Conservation (phyloP, 2,888 invertebrate genomes). For the Drosophila quasianomalipes region DNA sequence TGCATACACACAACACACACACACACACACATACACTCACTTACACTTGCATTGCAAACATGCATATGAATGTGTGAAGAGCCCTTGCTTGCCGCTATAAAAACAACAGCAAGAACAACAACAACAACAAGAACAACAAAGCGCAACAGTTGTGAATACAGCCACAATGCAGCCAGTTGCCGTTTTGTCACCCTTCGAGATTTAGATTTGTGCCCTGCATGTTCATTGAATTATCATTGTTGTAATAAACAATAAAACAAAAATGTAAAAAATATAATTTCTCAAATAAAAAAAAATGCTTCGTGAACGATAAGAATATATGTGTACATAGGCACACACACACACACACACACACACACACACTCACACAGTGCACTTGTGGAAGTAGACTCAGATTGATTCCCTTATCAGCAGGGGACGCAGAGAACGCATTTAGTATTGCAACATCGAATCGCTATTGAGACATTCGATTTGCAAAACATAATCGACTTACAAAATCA, state of each 20-base stretch:
- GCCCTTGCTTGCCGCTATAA: conserved; percentile 58
- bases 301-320: conserved; percentile 37
- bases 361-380: conserved; percentile 1
- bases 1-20: conserved; percentile 33
- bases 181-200: conserved; percentile 37
- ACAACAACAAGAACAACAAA: conserved; percentile 22
- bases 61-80: conserved; percentile 31
- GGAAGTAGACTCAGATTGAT: neutral
- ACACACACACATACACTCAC: conserved; percentile 15
- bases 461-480: conserved; percentile 65
- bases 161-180: conserved; percentile 45
- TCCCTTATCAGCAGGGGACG: conserved; percentile 49
- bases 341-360: neutral
- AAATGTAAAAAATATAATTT: conserved; percentile 16
- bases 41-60: conserved; percentile 11
- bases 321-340: conserved; percentile 3
- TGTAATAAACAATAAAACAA: conserved; percentile 17
- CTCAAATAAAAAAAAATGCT: conserved; percentile 29
- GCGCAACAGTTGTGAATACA: conserved; percentile 71
- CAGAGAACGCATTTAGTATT: conserved; percentile 54
- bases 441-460: conserved; percentile 59
- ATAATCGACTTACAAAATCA: conserved; percentile 57
- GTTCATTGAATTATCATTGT: conserved; percentile 54
- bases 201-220: conserved; percentile 30
- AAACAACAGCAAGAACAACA: conserved; percentile 44